Evolutionary conservation across 2,797 vertebrate genomes (phyloP).

Genomic region (Chelon auratus): DNA sequence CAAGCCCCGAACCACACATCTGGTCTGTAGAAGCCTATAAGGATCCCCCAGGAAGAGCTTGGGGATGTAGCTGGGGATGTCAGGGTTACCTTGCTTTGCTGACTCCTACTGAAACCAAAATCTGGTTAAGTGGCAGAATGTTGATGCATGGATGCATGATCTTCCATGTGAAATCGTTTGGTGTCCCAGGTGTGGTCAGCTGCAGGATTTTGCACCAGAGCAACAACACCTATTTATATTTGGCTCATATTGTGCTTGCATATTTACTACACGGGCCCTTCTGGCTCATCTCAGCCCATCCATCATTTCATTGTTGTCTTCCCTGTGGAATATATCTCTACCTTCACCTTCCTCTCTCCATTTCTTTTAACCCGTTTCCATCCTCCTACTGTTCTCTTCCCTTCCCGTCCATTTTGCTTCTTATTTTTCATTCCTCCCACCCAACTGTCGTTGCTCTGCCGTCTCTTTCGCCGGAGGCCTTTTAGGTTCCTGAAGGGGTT

Average conservation of each 20-base stretch:
- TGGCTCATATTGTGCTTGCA: constrained; percentile 18
- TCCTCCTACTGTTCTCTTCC: constrained; percentile 16
- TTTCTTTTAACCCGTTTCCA: constrained; percentile 21
- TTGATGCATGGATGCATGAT: constrained; percentile 2
- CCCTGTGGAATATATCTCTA: constrained; percentile 24
- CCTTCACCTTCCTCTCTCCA: constrained; percentile 17
- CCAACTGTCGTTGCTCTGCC: neutral
- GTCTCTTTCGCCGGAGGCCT: constrained; percentile 31
- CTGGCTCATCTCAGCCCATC: constrained; percentile 43
- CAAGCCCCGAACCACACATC: constrained; percentile 26
- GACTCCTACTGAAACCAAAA: constrained; percentile 4
- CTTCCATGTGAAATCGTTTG: constrained; percentile 1
- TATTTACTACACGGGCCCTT: constrained; percentile 28
- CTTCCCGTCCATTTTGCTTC: neutral
- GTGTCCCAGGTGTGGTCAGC: constrained; percentile 23
- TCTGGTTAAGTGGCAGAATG: constrained; percentile 22
- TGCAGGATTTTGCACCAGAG: constrained; percentile 20
- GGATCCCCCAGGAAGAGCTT: constrained; percentile 21
- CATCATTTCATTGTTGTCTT: constrained; percentile 48
- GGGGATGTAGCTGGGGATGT: constrained; percentile 1
- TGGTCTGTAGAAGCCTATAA: constrained; percentile 15
- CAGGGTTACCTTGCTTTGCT: constrained; percentile 1
- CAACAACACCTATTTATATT: constrained; percentile 42
- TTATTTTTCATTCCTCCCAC: neutral
- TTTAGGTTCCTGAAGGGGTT: constrained; percentile 49